Evolutionary conservation across 2,113 vertebrate species (phyloP).

Genomic region (Oxyruncus cristatus): DNA sequence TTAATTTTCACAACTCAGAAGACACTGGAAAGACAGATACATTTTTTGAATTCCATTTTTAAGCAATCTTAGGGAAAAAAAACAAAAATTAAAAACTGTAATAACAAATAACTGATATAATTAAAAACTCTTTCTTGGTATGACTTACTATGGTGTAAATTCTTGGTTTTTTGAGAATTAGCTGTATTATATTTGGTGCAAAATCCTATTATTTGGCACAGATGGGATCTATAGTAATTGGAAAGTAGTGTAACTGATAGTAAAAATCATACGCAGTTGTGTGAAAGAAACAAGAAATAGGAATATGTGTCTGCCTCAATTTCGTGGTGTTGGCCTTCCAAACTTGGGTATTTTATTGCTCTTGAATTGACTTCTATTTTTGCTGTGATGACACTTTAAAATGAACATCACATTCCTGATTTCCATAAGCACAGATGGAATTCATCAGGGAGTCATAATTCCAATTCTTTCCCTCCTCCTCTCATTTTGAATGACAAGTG

Average conservation of each 20-base stretch:
- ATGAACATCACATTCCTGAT: slow-evolving; percentile 22
- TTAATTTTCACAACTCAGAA: not conserved
- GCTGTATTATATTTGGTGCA: not conserved
- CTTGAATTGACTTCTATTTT: slow-evolving; percentile 30
- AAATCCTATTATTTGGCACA: not conserved
- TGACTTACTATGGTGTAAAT: not conserved
- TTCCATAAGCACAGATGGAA: slow-evolving; percentile 48
- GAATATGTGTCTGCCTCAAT: not conserved
- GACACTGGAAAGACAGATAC: not conserved
- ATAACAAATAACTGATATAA: not conserved
- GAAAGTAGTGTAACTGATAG: not conserved
- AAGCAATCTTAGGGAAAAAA: not conserved
- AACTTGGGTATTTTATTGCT: not conserved
- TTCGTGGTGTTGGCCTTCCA: not conserved
- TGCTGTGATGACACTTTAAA: slow-evolving; percentile 25
- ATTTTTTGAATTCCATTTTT: not conserved
- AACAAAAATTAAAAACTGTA: not conserved
- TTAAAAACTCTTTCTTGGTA: not conserved
- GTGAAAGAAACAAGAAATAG: not conserved
- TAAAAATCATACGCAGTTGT: not conserved
- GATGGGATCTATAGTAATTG: not conserved
- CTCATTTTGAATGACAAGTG: slow-evolving; percentile 59
- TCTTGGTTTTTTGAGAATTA: not conserved
- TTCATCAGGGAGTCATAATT: slow-evolving; percentile 51
- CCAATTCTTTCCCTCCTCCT: slow-evolving; percentile 39